These are phyloP conservation scores for Seira sanloemensis DNA, from an alignment of 2,888 invertebrate species.

Conservation along the genomic window DNA sequence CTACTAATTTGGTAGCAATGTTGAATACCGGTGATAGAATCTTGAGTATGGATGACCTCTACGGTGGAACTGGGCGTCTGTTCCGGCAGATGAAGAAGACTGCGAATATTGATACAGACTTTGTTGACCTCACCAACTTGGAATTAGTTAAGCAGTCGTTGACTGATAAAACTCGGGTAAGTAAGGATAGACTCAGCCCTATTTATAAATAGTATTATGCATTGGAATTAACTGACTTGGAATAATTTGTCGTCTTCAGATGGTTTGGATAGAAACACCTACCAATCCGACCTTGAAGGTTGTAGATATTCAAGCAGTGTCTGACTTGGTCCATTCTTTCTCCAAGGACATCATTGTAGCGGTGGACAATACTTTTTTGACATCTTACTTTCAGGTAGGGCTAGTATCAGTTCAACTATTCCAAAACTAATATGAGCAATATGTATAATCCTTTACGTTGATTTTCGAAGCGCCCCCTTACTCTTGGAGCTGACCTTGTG, in stretches of 20 bases:
- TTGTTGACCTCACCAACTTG: constrained; percentile 78
- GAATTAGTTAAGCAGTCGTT: constrained; percentile 76
- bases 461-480: constrained; percentile 84
- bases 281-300: constrained; percentile 80
- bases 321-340: constrained; percentile 75
- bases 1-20: constrained; percentile 84
- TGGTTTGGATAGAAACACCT: constrained; percentile 81
- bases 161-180: constrained; percentile 78
- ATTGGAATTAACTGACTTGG: not conserved
- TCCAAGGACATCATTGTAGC: constrained; percentile 76
- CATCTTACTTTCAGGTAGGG: constrained; percentile 78
- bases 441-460: too few relatives aligned
- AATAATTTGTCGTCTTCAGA: constrained; percentile 74
- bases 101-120: constrained; percentile 76
- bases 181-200: not conserved
- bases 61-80: constrained; percentile 78
- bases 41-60: constrained; percentile 77
- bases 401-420: not conserved
- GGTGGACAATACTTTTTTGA: constrained; percentile 80
- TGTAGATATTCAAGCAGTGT: constrained; percentile 78
- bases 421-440: not conserved
- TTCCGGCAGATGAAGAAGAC: constrained; percentile 68
- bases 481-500: constrained; percentile 92
- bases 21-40: constrained; percentile 85
- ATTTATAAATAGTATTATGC: not conserved